Conservation (phyloP, 2,888 invertebrate species). For the Sisyra terminalis region DNA sequence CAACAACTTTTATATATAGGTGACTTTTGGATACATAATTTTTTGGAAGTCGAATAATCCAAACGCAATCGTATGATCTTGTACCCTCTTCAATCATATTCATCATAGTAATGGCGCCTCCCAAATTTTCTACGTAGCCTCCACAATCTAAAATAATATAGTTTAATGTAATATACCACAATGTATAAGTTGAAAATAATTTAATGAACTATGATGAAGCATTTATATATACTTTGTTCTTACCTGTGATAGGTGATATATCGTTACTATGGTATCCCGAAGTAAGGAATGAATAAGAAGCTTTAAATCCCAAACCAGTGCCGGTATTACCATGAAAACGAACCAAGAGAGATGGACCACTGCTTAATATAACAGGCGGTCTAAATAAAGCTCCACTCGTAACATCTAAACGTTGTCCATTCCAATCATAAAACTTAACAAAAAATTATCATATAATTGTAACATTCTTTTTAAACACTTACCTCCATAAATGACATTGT, state of each 20-base stretch:
- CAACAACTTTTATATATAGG: constrained; percentile 40
- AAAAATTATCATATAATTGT: not conserved
- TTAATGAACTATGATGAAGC: not conserved
- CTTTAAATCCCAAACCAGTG: constrained; percentile 46
- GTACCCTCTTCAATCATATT: constrained; percentile 44
- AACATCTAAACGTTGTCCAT: constrained; percentile 44
- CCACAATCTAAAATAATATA: constrained; percentile 38
- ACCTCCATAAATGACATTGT: constrained; percentile 49
- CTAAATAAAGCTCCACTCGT: constrained; percentile 48
- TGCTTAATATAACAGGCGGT: constrained; percentile 46
- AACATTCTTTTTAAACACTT: no score
- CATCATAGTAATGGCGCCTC: constrained; percentile 61
- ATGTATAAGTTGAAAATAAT: constrained; percentile 3
- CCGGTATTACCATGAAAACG: constrained; percentile 56
- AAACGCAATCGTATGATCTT: constrained; percentile 49
- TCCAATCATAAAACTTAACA: constrained; percentile 46
- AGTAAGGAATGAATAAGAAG: constrained; percentile 32
- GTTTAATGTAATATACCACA: not conserved
- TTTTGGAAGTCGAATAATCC: constrained; percentile 49
- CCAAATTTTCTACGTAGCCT: constrained; percentile 49
- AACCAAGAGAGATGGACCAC: constrained; percentile 41
- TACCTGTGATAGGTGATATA: constrained; percentile 24
- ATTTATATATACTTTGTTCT: constrained; percentile 8
- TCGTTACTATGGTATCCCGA: constrained; percentile 21
- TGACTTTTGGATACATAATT: constrained; percentile 48